Evolutionary conservation across 2,797 vertebrate species (phyloP).

Genomic region (Taenioides sp.): DNA sequence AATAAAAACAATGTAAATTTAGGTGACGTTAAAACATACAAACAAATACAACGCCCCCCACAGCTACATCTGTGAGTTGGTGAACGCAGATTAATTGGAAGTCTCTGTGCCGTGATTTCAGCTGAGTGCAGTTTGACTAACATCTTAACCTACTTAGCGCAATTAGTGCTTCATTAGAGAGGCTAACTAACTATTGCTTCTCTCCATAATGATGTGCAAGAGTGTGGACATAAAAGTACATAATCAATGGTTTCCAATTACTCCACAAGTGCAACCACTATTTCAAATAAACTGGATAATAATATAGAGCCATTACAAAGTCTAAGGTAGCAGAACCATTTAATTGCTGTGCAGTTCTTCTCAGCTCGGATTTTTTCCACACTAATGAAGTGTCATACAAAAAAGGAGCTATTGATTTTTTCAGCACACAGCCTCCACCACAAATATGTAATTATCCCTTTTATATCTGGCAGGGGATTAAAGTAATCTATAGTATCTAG

Average conservation of each 20-base stretch:
- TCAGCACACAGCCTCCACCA: slow-evolving; percentile 98
- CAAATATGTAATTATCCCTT: slow-evolving; percentile 99
- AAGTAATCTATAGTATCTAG: slow-evolving; percentile 99
- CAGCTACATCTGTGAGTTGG: slow-evolving; percentile 64
- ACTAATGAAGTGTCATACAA: slow-evolving; percentile 99
- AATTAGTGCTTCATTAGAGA: slow-evolving; percentile 99
- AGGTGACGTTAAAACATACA: slow-evolving; percentile 49
- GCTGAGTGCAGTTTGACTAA: slow-evolving; percentile 97
- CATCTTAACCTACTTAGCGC: slow-evolving; percentile 99
- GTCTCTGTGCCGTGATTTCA: slow-evolving; percentile 83
- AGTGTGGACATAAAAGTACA: slow-evolving; percentile 99
- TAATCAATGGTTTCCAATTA: slow-evolving; percentile 99
- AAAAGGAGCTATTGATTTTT: slow-evolving; percentile 99
- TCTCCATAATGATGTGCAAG: slow-evolving; percentile 99
- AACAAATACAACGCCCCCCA: slow-evolving; percentile 63
- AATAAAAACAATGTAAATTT: slow-evolving; percentile 62
- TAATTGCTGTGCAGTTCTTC: slow-evolving; percentile 99
- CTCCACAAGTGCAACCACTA: slow-evolving; percentile 98
- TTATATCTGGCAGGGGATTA: slow-evolving; percentile 99
- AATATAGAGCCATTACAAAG: slow-evolving; percentile 99
- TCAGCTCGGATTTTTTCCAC: slow-evolving; percentile 99
- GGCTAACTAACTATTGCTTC: slow-evolving; percentile 99
- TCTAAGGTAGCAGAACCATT: slow-evolving; percentile 97
- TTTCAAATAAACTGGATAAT: slow-evolving; percentile 99
- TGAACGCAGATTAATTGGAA: slow-evolving; percentile 74